Conservation (phyloP, 2,113 vertebrate genomes). For the Glaucomys volans region DNA sequence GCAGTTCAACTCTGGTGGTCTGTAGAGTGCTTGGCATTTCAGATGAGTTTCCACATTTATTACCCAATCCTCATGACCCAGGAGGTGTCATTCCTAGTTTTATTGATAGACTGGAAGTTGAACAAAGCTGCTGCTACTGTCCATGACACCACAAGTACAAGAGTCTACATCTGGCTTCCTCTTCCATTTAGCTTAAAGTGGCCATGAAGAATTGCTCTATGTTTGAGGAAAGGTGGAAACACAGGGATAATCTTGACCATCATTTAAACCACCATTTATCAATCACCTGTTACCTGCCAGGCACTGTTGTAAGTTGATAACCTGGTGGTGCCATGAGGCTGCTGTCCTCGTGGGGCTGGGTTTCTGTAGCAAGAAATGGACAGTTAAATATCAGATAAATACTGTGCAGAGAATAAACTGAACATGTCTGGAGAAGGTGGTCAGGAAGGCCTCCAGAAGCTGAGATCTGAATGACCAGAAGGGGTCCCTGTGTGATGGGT, state of each 20-base stretch:
- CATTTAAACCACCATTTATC: neutral
- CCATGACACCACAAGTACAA: neutral
- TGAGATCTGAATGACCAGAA: neutral
- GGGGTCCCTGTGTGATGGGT: neutral
- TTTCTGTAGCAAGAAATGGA: neutral
- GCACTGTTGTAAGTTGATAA: neutral
- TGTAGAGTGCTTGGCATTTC: neutral
- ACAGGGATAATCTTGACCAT: neutral
- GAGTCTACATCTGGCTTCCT: neutral
- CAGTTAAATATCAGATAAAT: neutral
- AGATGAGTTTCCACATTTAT: neutral
- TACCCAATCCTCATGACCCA: neutral
- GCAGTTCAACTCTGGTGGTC: neutral
- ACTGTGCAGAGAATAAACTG: neutral
- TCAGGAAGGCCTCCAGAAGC: neutral
- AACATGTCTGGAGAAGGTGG: neutral
- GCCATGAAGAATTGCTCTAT: neutral
- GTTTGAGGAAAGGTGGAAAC: neutral
- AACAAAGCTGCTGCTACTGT: neutral
- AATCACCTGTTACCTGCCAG: neutral
- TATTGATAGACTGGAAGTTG: neutral
- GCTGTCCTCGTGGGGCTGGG: rapidly evolving
- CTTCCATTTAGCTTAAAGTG: neutral
- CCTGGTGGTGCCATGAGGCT: neutral
- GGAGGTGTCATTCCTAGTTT: neutral